Evolutionary conservation across 1,140 invertebrate species (phyloP).

Genomic region (Heliconius hewitsoni): DNA sequence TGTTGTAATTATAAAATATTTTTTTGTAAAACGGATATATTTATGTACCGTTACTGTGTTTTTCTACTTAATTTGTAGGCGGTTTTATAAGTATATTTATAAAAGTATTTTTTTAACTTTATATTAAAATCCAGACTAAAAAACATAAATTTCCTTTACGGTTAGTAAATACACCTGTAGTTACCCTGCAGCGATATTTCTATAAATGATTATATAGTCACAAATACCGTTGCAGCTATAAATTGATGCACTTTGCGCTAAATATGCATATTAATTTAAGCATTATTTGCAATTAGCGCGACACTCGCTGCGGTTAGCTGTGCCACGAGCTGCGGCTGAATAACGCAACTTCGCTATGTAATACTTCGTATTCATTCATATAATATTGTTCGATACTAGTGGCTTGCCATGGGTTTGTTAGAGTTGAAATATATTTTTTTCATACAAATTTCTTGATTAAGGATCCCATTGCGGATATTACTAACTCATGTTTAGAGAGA

Average conservation of each 20-base stretch:
- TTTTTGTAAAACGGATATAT: no score
- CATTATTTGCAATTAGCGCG: conserved; percentile 43
- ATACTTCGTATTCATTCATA: conserved; percentile 10
- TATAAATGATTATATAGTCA: neutral
- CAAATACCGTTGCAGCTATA: neutral
- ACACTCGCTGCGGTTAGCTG: conserved; percentile 42
- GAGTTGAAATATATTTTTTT: neutral
- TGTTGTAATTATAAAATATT: neutral
- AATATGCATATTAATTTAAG: conserved; percentile 31
- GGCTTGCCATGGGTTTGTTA: neutral
- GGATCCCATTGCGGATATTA: no score
- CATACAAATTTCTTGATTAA: neutral
- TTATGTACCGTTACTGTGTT: no score
- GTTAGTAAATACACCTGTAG: neutral
- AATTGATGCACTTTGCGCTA: conserved; percentile 14
- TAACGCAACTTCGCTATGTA: conserved; percentile 38
- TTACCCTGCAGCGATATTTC: neutral
- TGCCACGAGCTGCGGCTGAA: conserved; percentile 37
- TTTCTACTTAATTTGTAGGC: no score
- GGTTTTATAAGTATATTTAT: no score
- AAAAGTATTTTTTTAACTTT: no score
- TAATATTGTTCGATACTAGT: neutral
- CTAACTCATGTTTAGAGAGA: neutral
- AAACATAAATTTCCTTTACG: neutral
- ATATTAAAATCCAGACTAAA: neutral